Conservation (phyloP, 1,140 invertebrate species). For the Zaprionus tsacasi region DNA sequence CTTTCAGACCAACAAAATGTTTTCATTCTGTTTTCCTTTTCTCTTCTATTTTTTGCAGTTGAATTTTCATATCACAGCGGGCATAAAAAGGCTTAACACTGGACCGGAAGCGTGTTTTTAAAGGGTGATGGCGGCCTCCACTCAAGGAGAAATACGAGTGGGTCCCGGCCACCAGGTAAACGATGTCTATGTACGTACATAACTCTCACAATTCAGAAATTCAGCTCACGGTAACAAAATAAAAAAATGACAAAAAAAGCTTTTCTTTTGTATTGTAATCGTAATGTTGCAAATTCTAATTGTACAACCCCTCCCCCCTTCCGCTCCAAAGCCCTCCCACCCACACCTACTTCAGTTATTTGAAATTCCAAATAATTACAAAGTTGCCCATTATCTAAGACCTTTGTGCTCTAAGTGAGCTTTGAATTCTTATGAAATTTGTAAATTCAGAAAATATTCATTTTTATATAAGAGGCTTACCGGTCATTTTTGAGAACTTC, state of each 20-base stretch:
- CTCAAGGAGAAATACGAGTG: constrained; percentile 97
- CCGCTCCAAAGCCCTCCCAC: not conserved
- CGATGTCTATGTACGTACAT: constrained; percentile 87
- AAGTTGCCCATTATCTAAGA: constrained; percentile 12
- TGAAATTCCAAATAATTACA: constrained; percentile 15
- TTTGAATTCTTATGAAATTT: not conserved
- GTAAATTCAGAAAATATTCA: constrained; percentile 1
- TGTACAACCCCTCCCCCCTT: constrained; percentile 36
- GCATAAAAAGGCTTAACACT: constrained; percentile 84
- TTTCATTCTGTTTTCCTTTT: constrained; percentile 30
- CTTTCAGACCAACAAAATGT: constrained; percentile 36
- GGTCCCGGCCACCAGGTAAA: constrained; percentile 96
- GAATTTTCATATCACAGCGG: constrained; percentile 82
- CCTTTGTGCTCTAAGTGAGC: not conserved
- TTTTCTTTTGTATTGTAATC: constrained; percentile 53
- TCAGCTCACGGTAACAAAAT: constrained; percentile 85
- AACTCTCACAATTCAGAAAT: constrained; percentile 84
- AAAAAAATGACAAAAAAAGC: constrained; percentile 47
- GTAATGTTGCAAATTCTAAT: constrained; percentile 67
- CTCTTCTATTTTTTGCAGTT: constrained; percentile 67
- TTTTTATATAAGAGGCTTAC: not conserved
- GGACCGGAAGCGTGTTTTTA: constrained; percentile 84
- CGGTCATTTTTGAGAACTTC: not conserved
- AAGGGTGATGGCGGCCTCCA: constrained; percentile 87
- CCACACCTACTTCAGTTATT: constrained; percentile 18